phyloP scores from a whole-genome alignment of 2,888 invertebrate species.

The Cheilosia scutellata region DNA sequence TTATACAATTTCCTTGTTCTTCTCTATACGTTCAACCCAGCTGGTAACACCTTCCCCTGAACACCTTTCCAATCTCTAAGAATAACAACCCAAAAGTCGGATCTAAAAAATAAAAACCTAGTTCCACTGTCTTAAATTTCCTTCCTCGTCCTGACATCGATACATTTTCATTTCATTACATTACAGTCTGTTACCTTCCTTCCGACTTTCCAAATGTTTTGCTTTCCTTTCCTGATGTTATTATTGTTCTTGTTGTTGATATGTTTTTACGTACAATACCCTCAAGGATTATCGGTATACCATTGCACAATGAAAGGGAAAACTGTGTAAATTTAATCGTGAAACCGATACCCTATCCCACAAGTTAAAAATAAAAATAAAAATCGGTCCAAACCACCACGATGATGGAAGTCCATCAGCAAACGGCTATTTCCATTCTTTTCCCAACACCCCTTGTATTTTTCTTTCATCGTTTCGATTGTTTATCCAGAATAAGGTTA shows the following conservation, averaged over 20 bases:
- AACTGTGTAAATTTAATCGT: constrained; percentile 66
- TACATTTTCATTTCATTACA: constrained; percentile 66
- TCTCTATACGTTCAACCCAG: too few relatives aligned
- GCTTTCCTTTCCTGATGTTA: constrained; percentile 54
- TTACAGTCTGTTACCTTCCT: constrained; percentile 74
- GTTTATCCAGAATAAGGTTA: constrained; percentile 76
- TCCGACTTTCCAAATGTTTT: constrained; percentile 71
- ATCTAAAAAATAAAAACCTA: neutral
- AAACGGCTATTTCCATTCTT: constrained; percentile 39
- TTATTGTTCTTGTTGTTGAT: constrained; percentile 42
- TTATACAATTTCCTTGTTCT: too few relatives aligned
- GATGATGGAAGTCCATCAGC: constrained; percentile 58
- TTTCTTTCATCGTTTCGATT: constrained; percentile 76
- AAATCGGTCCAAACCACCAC: constrained; percentile 16
- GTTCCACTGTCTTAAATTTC: neutral
- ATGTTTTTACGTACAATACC: constrained; percentile 67
- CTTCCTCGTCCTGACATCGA: constrained; percentile 49
- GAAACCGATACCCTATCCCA: constrained; percentile 64
- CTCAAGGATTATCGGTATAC: constrained; percentile 69
- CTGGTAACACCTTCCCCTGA: neutral
- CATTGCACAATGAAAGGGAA: constrained; percentile 66
- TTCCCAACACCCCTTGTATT: constrained; percentile 70
- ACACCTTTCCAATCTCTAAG: constrained; percentile 6
- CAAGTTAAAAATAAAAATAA: constrained; percentile 11
- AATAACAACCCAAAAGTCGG: constrained; percentile 22